These are phyloP conservation scores for Oscheius sp. DNA, from an alignment of 2,888 invertebrate species.

Conservation along the genomic window DNA sequence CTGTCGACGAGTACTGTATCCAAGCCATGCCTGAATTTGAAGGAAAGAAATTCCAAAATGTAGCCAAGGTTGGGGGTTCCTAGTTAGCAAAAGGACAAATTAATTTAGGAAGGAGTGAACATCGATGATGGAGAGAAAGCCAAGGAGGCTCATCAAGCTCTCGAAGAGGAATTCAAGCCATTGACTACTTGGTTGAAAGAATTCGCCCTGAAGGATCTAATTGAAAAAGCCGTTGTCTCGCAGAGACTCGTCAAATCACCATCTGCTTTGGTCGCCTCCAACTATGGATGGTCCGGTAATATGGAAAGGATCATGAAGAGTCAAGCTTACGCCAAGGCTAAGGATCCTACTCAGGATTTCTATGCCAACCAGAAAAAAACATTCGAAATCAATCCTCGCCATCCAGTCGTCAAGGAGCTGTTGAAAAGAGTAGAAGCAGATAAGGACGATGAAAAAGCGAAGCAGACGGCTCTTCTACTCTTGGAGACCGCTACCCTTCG, in stretches of 20 bases:
- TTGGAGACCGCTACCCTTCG: constrained; percentile 89
- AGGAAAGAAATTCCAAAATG: constrained; percentile 98
- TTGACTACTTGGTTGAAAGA: constrained; percentile 89
- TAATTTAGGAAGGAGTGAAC: constrained; percentile 76
- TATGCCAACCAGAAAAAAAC: constrained; percentile 92
- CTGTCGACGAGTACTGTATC: constrained; percentile 97
- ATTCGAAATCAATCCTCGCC: constrained; percentile 94
- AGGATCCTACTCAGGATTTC: constrained; percentile 83
- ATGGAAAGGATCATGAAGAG: constrained; percentile 90
- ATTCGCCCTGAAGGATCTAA: constrained; percentile 74
- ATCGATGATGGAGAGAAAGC: constrained; percentile 69
- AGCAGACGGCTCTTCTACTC: constrained; percentile 86
- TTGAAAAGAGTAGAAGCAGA: constrained; percentile 83
- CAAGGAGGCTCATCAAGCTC: constrained; percentile 80
- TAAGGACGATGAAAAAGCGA: constrained; percentile 81
- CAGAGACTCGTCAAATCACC: constrained; percentile 89
- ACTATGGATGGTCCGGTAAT: constrained; percentile 98
- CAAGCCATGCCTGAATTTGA: constrained; percentile 96
- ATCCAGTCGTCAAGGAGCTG: constrained; percentile 92
- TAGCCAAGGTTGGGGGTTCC: constrained; percentile 81
- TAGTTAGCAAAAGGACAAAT: background rate
- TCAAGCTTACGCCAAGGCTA: constrained; percentile 94
- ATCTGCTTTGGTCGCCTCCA: constrained; percentile 92
- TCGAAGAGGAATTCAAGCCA: constrained; percentile 85
- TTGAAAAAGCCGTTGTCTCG: constrained; percentile 84